These are phyloP conservation scores for Callocephalon fimbriatum DNA, from an alignment of 2,113 vertebrate genomes.

Conservation along the genomic window DNA sequence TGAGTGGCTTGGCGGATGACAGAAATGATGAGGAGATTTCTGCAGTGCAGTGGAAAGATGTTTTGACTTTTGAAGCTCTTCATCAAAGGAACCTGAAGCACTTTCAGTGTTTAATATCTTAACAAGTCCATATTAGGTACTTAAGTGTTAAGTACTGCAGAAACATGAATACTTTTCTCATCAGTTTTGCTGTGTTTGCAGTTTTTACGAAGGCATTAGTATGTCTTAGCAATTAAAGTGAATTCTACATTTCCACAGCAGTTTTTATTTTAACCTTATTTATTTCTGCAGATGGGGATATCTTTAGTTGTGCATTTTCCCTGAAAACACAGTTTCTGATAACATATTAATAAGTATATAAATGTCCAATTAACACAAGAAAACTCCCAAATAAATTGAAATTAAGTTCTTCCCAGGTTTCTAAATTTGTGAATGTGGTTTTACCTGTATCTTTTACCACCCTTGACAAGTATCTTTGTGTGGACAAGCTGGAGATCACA, in stretches of 20 bases:
- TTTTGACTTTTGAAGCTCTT: not conserved
- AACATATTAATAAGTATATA: not conserved
- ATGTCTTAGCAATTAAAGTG: not conserved
- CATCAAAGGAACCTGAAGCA: not conserved
- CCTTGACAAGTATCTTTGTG: not conserved
- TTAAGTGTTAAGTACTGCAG: not conserved
- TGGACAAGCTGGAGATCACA: not conserved
- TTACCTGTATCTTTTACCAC: not conserved
- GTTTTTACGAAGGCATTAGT: not conserved
- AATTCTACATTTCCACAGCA: not conserved
- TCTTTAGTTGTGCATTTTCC: not conserved
- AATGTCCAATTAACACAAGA: not conserved
- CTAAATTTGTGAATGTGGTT: not conserved
- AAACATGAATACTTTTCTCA: not conserved
- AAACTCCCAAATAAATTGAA: not conserved
- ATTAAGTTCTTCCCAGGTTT: not conserved
- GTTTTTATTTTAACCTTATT: not conserved
- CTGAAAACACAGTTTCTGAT: not conserved
- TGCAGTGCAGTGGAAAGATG: not conserved
- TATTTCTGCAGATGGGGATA: not conserved
- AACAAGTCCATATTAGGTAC: not conserved
- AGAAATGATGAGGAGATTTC: not conserved
- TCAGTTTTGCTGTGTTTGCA: not conserved
- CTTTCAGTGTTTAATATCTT: not conserved
- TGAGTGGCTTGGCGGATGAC: not conserved